phyloP scores from a whole-genome alignment of 2,797 vertebrate species.

The Esox masquinongy region DNA sequence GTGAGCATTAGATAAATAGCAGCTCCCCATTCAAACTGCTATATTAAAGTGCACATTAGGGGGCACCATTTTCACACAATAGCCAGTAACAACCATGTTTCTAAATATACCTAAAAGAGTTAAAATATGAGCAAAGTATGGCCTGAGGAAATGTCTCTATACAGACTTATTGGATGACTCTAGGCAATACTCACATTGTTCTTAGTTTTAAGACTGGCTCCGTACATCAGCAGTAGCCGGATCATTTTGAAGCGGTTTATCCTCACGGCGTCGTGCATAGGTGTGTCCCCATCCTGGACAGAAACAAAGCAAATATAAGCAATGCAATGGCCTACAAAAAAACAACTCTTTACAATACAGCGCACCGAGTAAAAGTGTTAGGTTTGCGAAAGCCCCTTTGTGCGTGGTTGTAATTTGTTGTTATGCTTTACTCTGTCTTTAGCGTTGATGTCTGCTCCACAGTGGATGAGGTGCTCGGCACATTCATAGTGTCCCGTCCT shows the following conservation, averaged over 20 bases:
- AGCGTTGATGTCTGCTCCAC: constrained; percentile 82
- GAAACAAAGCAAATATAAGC: constrained; percentile 6
- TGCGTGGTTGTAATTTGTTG: background rate
- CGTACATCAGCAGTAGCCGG: constrained; percentile 80
- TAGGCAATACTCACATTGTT: constrained; percentile 77
- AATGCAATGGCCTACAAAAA: background rate
- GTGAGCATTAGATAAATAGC: background rate
- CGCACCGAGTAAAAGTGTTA: background rate
- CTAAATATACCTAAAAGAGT: constrained; percentile 31
- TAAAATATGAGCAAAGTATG: background rate
- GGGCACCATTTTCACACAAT: background rate
- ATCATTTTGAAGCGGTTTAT: constrained; percentile 84
- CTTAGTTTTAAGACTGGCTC: constrained; percentile 76
- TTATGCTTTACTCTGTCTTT: constrained; percentile 77
- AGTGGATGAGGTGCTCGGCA: constrained; percentile 84
- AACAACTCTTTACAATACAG: background rate
- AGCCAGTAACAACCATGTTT: background rate
- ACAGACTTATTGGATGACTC: background rate
- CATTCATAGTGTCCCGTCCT: constrained; percentile 83
- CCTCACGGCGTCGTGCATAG: constrained; percentile 84
- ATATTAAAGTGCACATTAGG: background rate
- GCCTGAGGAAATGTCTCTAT: background rate
- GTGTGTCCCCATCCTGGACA: constrained; percentile 84
- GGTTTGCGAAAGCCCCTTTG: background rate
- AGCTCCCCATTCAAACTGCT: background rate